Base-by-base conservation (phyloP, 2,888 invertebrate species). In the Drosophila affinis region DNA sequence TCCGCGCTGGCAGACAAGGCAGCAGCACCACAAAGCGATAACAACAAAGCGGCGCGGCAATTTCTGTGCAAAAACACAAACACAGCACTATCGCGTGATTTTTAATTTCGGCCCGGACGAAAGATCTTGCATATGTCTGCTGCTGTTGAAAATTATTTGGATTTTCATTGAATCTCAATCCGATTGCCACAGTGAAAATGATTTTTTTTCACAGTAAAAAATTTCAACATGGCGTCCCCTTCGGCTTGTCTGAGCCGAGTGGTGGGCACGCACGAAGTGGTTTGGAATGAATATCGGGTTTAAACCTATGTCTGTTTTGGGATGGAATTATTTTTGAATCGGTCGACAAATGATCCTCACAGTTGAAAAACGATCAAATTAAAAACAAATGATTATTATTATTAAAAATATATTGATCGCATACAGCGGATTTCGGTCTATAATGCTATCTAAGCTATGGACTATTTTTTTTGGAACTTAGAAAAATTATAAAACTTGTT, bases 221-320 rank as follows among this genome's bases (percentile, higher is more conserved):
- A 77, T 76, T 81, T 53, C 89, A 89, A 89, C 64, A 89, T 89
- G 88, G 90, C 90, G 75, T 76, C 79, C 64, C 9, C 69, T 83
- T 90, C 90, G 88, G 79, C 61, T 61, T 49, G 55, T 54, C 68
- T 64, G 27, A 70, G 45, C 73, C 69, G 64, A 69, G 32, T 10
- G 32, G 10, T 34, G 14, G 6, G 14, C 7, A 63, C 61, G 55
- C n/a, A 63, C 61, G 55, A 52, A 72, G 59, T 69, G 46, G 54
- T 39, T 7, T 47, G 12, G 17, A 74, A 78, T 60, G 83, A 80
- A 80, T 62, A 82, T 55, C 65, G 62, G 62, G 74, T 57, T 82
- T 58, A 44, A 60, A 17, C 44, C 53, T 68, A 47, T 51, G 39
- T 62, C 34, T 45, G 14, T 29, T 49, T 27, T 46, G 18, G 6